These are phyloP conservation scores for Arrhamphus sclerolepis DNA, from an alignment of 2,797 vertebrate genomes.

Conservation along the genomic window DNA sequence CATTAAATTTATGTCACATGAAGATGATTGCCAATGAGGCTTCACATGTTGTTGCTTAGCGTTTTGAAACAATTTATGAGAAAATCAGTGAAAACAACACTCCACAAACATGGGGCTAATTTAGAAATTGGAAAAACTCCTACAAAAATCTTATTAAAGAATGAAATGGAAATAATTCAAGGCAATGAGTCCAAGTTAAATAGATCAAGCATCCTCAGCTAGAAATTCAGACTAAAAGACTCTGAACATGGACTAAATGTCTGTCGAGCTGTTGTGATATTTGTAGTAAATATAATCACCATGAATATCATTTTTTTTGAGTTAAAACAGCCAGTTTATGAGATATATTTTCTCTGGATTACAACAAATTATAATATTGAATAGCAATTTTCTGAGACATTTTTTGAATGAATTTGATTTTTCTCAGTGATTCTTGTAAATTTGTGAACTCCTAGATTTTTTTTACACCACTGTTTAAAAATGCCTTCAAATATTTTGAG, in stretches of 20 bases:
- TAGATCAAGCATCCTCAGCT: neutral
- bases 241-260: neutral
- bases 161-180: neutral
- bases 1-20: constrained; percentile 21
- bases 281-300: too few relatives aligned
- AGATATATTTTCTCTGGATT: too few relatives aligned
- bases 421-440: too few relatives aligned
- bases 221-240: neutral
- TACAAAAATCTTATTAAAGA: neutral
- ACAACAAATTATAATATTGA: too few relatives aligned
- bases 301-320: too few relatives aligned
- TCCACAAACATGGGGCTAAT: constrained; percentile 5
- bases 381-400: too few relatives aligned
- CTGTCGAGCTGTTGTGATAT: neutral
- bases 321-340: neutral
- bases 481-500: too few relatives aligned
- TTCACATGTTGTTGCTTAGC: constrained; percentile 12
- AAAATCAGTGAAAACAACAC: constrained; percentile 32
- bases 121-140: constrained; percentile 8
- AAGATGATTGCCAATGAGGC: constrained; percentile 17
- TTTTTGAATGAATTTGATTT: too few relatives aligned
- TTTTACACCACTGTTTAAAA: too few relatives aligned
- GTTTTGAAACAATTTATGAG: constrained; percentile 19
- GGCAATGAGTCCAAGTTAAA: neutral
- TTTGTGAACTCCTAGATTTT: too few relatives aligned